Base-by-base conservation (phyloP, 2,113 vertebrate genomes). In the Echinops telfairi region DNA sequence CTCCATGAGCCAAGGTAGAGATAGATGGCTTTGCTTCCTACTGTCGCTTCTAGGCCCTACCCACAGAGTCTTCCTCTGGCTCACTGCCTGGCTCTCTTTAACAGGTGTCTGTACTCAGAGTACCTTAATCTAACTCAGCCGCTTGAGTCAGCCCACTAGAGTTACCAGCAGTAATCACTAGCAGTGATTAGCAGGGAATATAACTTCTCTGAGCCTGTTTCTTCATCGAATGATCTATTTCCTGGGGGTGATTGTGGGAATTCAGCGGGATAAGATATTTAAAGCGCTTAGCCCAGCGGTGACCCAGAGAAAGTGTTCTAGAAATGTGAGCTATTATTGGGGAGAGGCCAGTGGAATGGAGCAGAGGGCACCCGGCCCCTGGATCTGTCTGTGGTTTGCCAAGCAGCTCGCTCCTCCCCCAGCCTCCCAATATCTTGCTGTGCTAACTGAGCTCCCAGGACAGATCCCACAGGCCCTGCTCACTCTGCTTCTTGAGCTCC, bases 401-500 rank as follows among this genome's bases (percentile, higher is more conserved):
- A 23, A 75, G 22, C 79, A 75, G 83, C 79, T 85, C 8, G 19
- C 73, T 94, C 31, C 0, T 80, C 64, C 62, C 38, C 81, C 47
- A 53, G 10, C 47, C 47, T 77, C 33, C 73, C 62, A 31, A 84
- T 53, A 89, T 58, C n/a, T 43, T 89, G 83, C 76, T 77, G 27
- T 47, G 64, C 27, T 22, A 68, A 76, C 43, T 80, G 17, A 22
- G 25, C 58, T 33, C 7, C 81, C 57, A 86, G 58, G 79, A 73
- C 64, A 96, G 82, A 80, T 31, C 92, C 92, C 53, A 1, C 2
- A 73, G 36, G 77, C 68, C 92, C 80, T 75, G 68, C 80, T 62
- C 75, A 99, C 99, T 99, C 98, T 99, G 98, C 91, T 99, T 98
- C 86, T 97, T 99, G 76, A 99, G 99, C 86, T 99, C 98, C 0